Base-by-base conservation (phyloP, 2,113 vertebrate species). In the Mobula birostris region DNA sequence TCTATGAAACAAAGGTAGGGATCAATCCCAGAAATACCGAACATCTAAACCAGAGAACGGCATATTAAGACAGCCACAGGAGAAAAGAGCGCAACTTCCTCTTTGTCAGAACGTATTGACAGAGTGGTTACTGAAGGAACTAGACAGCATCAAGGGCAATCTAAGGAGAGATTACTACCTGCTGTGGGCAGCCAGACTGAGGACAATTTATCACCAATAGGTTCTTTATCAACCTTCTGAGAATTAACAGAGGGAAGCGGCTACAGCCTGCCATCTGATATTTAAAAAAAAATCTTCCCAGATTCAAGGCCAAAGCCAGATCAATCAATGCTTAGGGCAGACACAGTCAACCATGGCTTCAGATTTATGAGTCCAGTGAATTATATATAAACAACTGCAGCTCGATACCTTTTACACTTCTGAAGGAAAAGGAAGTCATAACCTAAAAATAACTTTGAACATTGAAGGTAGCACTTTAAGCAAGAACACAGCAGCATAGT, bases 101-200 rank as follows among this genome's bases (percentile, higher is more conserved):
- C 58, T 88, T 88, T 88, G 58, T 88, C 85, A 88, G 85, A 63
- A n/a, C 4, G 29, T 88, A 88, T 88, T 88, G 58, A 88, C 85
- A 7, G 85, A 88, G 58, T 63, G 85, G 85, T 88, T 88, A n/a
- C 12, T 63, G 29, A 88, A 29, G 24, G 3, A 88, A 88, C 17
- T 88, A 63, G 83, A 87, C 27, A 4, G 56, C 27, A 58, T 87
- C 83, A 63, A 87, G 61, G 83, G 56, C 61, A 87, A 87, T 9
- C 48, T 15, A 87, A 87, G 83, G 83, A 87, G 83, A 14, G 83
- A 87, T 87, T 87, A 87, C 82, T 24, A 83, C 56, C 85, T 88
- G 85, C 85, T 88, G 58, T n/a, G 61, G 12, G 12, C 58, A 63
- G 58, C 14, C 85, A 88, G 12, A 63, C 58, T n/a, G 27, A 29